Base-by-base conservation (phyloP, 2,888 invertebrate species). In the Metopia argyrocephala region DNA sequence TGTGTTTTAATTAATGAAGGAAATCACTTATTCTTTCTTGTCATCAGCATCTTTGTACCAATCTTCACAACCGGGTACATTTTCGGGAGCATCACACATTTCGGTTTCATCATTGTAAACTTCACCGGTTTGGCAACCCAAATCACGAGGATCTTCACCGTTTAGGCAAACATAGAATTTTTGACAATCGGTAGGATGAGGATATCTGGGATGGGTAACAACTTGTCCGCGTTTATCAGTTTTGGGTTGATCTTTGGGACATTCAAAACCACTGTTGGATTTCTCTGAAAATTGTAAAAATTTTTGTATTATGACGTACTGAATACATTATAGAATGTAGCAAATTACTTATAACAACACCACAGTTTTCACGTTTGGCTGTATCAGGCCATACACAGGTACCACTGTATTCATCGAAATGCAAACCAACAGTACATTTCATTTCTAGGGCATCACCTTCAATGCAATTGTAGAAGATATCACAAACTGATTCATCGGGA, bases 91-190 rank as follows among this genome's bases (percentile, higher is more conserved):
- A 89, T 97, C 97, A 90, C 97, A 97, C 89, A 93, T 94, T 90
- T 96, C 95, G 0, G 93, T 91, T 83, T 94, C 94, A 84, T 96
- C 96, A 88, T 97, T 97, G 92, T 97, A 97, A n/a, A 97, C 97
- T 88, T 96, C 95, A 78, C 97, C 96, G 70, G 94, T 93, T 87
- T 93, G 93, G 91, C 97, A 97, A 38, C 96, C 96, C 83, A 96
- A 93, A 89, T 96, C 96, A 82, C 97, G 93, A n/a, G 97, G 96
- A 85, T 95, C 96, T 28, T 94, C 92, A 15, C 96, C 96, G 89
- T 95, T 96, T 85, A 97, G 91, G 90, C 97, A 97, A 31, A 97
- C 96, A 91, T 96, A 97, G 93, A 97, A 97, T 86, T 96, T 94
- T 90, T 96, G 96, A 91, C 97, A 97, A 90, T 97, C 97, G 38